Evolutionary conservation across 1,140 invertebrate species (phyloP).

Genomic region (Acyrthosiphon pisum): DNA sequence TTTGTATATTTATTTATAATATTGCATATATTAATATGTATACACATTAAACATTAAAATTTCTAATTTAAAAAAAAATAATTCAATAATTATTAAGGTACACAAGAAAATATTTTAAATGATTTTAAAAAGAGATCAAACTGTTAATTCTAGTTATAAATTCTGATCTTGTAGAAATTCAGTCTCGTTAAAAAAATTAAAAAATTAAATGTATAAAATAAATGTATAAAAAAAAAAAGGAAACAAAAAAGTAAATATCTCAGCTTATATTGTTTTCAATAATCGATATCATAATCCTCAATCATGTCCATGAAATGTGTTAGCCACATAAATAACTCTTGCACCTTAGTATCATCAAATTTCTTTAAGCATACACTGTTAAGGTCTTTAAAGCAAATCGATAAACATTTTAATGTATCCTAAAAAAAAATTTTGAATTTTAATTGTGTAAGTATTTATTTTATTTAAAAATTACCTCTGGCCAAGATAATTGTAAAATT

Average conservation of each 20-base stretch:
- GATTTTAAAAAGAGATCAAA: slow-evolving; percentile 22
- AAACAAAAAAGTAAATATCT: not conserved
- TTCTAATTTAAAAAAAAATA: not conserved
- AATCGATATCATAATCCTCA: not conserved
- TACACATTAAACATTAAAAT: not conserved
- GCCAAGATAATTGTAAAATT: slow-evolving; percentile 40
- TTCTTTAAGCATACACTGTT: slow-evolving; percentile 35
- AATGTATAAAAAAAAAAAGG: not conserved
- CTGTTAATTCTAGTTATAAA: not conserved
- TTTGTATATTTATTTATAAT: not conserved
- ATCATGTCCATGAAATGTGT: slow-evolving; percentile 48
- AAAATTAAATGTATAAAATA: not conserved
- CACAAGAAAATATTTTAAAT: not conserved
- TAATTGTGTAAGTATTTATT: not conserved
- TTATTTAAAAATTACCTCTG: slow-evolving; percentile 22
- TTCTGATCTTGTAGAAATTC: slow-evolving; percentile 16
- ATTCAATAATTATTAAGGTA: not conserved
- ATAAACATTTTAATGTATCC: slow-evolving; percentile 49
- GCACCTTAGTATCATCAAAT: slow-evolving; percentile 48
- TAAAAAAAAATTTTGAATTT: not conserved
- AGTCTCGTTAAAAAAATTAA: slow-evolving; percentile 19
- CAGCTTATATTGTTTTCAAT: slow-evolving; percentile 59
- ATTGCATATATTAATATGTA: not conserved
- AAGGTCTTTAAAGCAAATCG: slow-evolving; percentile 46
- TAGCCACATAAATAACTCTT: slow-evolving; percentile 49